Evolutionary conservation across 2,113 vertebrate genomes (phyloP).

Genomic region (Gavia stellata): DNA sequence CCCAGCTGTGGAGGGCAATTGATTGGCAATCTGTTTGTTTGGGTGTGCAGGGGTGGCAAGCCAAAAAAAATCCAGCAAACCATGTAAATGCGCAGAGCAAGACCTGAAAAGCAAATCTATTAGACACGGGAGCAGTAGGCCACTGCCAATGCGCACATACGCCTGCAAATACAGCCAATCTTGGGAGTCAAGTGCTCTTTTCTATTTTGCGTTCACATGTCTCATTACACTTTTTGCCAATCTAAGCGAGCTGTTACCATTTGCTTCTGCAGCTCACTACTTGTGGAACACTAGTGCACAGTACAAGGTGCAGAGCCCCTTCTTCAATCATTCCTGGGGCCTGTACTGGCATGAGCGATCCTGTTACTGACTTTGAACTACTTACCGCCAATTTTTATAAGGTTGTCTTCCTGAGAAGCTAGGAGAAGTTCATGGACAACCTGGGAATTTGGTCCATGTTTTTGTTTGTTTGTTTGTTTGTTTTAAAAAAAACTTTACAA

Average conservation of each 20-base stretch:
- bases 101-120: background rate
- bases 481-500: background rate
- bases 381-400: background rate
- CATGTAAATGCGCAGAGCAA: background rate
- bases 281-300: background rate
- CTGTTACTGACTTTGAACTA: background rate
- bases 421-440: background rate
- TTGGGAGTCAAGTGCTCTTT: background rate
- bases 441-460: background rate
- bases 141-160: fast-evolving
- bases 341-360: background rate
- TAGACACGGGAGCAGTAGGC: background rate
- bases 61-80: background rate
- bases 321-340: fast-evolving
- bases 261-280: background rate
- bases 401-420: background rate
- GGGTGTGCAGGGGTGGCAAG: background rate
- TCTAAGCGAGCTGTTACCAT: background rate
- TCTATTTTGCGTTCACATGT: background rate
- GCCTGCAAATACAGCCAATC: background rate
- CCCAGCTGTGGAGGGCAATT: background rate
- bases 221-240: background rate
- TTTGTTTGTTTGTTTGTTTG: background rate
- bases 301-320: background rate
- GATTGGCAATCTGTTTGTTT: background rate